Evolutionary conservation across 2,888 invertebrate genomes (phyloP), one percentile per base, ranked within the genome.

Genomic region (Argynnis bischoffii): DNA sequence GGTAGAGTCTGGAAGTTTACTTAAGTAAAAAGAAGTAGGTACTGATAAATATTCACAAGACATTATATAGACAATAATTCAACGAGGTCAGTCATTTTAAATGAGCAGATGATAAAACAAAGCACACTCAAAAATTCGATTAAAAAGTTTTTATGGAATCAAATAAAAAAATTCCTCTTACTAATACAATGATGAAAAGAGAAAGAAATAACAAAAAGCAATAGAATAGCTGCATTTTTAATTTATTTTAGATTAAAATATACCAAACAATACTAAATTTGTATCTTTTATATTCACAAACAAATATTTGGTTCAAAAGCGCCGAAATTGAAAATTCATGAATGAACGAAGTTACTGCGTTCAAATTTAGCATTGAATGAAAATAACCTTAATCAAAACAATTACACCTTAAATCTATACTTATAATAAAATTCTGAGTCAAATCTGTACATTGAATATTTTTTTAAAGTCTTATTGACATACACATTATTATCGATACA

Each of bases 251-350:
- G 50, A 1, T 3, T 55, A 55, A 55, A 35, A 16, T 55, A 13
- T n/a, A 1, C n/a, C n/a, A 8, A 35, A 18, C 18, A 18, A 18
- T 18, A 18, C 18, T 18, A 55, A n/a, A 31, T 55, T 55, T 31
- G 35, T 1, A 35, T 4, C 31, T n/a, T 35, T 53, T 55, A 31
- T 15, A 35, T 35, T 14, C 16, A 31, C 31, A n/a, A 55, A 35
- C 31, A 11, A 55, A 55, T 31, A 35, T 35, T 55, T n/a, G 35
- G 55, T 35, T 55, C 35, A 55, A 55, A 31, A 55, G 16, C 55
- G 15, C n/a, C 31, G 11, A 55, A 35, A 35, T 35, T n/a, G n/a
- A 35, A 11, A 3, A 15, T n/a, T n/a, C n/a, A 26, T 35, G 35
- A 55, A 55, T 55, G 8, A 35, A 1, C 35, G n/a, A 35, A 35